phyloP scores from a whole-genome alignment of 2,113 vertebrate species.

The Podocnemis expansa region DNA sequence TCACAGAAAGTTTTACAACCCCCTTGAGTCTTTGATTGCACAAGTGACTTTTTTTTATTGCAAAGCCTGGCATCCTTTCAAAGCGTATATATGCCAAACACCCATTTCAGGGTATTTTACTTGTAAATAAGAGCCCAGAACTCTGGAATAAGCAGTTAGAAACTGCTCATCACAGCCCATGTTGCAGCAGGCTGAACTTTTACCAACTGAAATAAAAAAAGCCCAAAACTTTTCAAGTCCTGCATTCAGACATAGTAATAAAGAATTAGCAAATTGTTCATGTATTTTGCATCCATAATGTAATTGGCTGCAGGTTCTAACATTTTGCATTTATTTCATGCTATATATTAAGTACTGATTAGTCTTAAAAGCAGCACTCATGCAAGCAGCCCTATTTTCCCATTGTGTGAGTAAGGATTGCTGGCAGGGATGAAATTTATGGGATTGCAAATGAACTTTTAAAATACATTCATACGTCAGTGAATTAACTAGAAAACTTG shows the following conservation, averaged over 20 bases:
- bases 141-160: slow-evolving; percentile 13
- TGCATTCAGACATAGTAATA: neutral
- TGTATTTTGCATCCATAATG: neutral
- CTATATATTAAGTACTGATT: neutral
- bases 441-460: neutral
- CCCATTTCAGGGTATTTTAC: neutral
- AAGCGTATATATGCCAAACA: neutral
- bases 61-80: neutral
- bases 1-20: neutral
- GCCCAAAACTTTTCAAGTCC: neutral
- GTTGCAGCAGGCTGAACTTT: slow-evolving; percentile 23
- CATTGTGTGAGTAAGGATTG: neutral
- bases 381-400: neutral
- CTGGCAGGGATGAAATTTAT: neutral
- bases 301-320: neutral
- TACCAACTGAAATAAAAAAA: slow-evolving; percentile 1
- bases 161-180: neutral
- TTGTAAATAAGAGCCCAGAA: neutral
- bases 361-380: neutral
- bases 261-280: neutral
- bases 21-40: neutral
- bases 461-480: neutral
- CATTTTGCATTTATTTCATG: neutral
- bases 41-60: neutral
- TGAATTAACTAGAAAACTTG: neutral